A percentile compares a stretch with the other conserved stretches of the same genome.
Evolutionary conservation across 2,888 invertebrate genomes (phyloP).

Genomic region (Trilocha varians): DNA sequence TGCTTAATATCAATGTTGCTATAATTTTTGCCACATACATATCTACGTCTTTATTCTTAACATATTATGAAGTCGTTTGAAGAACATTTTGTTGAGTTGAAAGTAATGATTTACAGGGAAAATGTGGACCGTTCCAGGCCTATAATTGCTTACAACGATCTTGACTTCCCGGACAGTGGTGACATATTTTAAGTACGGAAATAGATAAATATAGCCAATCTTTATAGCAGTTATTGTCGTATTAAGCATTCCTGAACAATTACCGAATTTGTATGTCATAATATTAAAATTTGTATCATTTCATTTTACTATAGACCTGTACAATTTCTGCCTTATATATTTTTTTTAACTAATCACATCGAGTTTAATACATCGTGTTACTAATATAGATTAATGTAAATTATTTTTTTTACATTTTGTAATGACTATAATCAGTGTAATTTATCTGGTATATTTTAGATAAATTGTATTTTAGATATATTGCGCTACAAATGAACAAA

Average conservation of each 20-base stretch:
- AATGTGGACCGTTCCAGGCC: conserved; percentile 81
- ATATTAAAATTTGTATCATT: neutral
- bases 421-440: neutral
- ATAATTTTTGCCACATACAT: conserved; percentile 8
- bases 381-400: too few species aligned
- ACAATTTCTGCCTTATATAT: neutral
- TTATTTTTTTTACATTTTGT: too few species aligned
- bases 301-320: neutral
- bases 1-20: conserved; percentile 7
- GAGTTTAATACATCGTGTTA: too few species aligned
- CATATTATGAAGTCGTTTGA: conserved; percentile 12
- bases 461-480: neutral
- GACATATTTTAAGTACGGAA: conserved; percentile 78
- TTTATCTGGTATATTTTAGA: neutral
- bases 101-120: conserved; percentile 73
- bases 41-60: conserved; percentile 7
- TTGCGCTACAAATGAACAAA: neutral
- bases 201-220: conserved; percentile 16
- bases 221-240: conserved; percentile 11
- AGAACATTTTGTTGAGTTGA: conserved; percentile 32
- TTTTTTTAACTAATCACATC: too few species aligned
- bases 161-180: conserved; percentile 88
- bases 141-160: conserved; percentile 90
- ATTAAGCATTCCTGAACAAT: conserved; percentile 15
- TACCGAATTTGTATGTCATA: neutral